These are phyloP conservation scores for Altica lythri DNA, from an alignment of 2,888 invertebrate genomes.

Conservation along the genomic window DNA sequence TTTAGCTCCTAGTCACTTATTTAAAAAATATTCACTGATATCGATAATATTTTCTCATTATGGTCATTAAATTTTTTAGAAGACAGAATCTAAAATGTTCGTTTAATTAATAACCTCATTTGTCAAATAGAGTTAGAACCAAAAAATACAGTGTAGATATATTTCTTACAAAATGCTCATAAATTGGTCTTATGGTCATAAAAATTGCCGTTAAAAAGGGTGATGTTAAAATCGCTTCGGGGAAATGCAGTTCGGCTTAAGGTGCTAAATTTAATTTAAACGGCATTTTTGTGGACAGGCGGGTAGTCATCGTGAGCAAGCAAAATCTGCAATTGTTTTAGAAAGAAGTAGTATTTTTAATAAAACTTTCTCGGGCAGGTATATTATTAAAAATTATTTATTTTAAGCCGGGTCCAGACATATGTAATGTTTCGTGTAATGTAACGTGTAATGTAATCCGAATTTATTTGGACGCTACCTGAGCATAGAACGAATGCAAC, in stretches of 20 bases:
- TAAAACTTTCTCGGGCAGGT: too few relatives aligned
- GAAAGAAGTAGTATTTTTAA: conserved; percentile 10
- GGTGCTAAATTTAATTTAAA: conserved; percentile 27
- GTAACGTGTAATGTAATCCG: too few relatives aligned
- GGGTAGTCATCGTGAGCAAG: conserved; percentile 9
- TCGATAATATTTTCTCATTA: too few relatives aligned
- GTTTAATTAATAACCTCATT: conserved; percentile 17
- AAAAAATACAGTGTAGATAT: conserved; percentile 20
- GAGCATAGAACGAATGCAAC: too few relatives aligned
- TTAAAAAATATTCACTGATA: too few relatives aligned
- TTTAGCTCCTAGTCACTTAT: too few relatives aligned
- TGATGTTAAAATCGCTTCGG: conserved; percentile 22
- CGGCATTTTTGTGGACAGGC: conserved; percentile 23
- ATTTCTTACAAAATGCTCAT: conserved; percentile 22
- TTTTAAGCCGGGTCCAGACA: too few relatives aligned
- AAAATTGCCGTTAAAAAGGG: conserved; percentile 26
- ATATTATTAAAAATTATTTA: too few relatives aligned
- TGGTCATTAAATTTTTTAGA: conserved; percentile 7
- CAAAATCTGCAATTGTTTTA: conserved; percentile 5
- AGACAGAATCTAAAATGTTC: conserved; percentile 9
- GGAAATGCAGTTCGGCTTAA: conserved; percentile 25
- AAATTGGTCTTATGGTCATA: conserved; percentile 26
- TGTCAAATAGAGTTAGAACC: conserved; percentile 20
- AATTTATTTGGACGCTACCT: too few relatives aligned
- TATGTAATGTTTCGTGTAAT: too few relatives aligned